These are phyloP conservation scores for Portunus trituberculatus DNA, from an alignment of 1,140 invertebrate species.

Conservation along the genomic window DNA sequence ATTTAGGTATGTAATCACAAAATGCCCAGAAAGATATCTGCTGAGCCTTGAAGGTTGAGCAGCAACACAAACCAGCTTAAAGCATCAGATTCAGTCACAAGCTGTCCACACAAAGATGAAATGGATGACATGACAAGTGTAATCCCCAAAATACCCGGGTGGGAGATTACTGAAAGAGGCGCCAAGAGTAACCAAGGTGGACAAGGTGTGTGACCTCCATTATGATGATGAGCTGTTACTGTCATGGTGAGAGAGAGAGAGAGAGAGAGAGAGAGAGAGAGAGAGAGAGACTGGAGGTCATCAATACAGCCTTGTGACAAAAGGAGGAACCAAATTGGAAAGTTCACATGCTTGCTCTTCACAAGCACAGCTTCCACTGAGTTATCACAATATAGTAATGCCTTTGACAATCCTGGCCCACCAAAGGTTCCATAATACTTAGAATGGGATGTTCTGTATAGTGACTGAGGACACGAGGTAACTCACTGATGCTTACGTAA, in stretches of 20 bases:
- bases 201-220: no score
- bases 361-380: neutral
- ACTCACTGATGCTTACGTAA: neutral
- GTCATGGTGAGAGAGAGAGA: no score
- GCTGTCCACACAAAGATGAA: neutral
- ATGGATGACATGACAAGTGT: no score
- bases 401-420: neutral
- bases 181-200: no score
- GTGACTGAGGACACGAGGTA: neutral
- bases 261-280: no score
- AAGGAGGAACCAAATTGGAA: neutral
- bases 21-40: neutral
- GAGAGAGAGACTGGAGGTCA: no score
- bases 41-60: neutral
- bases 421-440: conserved; percentile 3
- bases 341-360: neutral
- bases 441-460: neutral
- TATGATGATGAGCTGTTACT: no score
- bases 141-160: no score
- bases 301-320: no score
- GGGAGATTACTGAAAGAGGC: no score
- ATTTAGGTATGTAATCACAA: neutral
- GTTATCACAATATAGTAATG: conserved; percentile 4
- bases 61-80: neutral
- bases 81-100: neutral